Evolutionary conservation across 1,140 invertebrate genomes (phyloP).

Genomic region (Drosophila sp.): DNA sequence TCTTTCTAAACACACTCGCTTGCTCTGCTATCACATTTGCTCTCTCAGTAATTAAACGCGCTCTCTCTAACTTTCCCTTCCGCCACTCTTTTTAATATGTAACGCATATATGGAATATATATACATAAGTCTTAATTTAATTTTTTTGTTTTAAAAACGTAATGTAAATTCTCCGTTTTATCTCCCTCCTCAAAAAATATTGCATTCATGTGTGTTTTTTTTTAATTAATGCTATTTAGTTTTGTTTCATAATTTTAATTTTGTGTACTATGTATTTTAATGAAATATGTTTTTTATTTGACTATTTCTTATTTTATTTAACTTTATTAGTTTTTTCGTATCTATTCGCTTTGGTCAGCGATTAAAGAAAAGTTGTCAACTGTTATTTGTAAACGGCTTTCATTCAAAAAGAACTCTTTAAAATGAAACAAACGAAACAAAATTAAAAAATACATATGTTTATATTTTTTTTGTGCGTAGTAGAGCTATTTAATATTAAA

Average conservation of each 20-base stretch:
- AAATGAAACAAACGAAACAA: slow-evolving; percentile 33
- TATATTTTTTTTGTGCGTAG: slow-evolving; percentile 55
- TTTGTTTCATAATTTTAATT: slow-evolving; percentile 62
- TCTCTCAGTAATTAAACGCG: slow-evolving; percentile 7
- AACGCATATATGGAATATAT: slow-evolving; percentile 65
- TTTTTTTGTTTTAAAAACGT: slow-evolving; percentile 47
- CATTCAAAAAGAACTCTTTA: slow-evolving; percentile 39
- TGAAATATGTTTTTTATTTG: slow-evolving; percentile 31
- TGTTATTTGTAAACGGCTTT: slow-evolving; percentile 52
- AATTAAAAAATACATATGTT: slow-evolving; percentile 37
- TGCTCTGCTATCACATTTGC: slow-evolving; percentile 10
- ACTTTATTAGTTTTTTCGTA: slow-evolving; percentile 38
- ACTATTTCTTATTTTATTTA: slow-evolving; percentile 34
- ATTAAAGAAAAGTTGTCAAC: slow-evolving; percentile 52
- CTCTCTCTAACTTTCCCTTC: slow-evolving; percentile 44
- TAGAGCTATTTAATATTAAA: slow-evolving; percentile 74
- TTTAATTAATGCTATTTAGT: slow-evolving; percentile 51
- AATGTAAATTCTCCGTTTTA: slow-evolving; percentile 66
- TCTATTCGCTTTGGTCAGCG: slow-evolving; percentile 43
- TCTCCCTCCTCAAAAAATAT: slow-evolving; percentile 37
- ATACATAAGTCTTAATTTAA: slow-evolving; percentile 76
- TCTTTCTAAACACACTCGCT: slow-evolving; percentile 9
- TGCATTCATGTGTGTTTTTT: slow-evolving; percentile 57
- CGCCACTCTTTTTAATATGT: slow-evolving; percentile 47
- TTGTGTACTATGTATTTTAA: slow-evolving; percentile 52